These are phyloP conservation scores for Eilema depressum DNA, from an alignment of 2,888 invertebrate genomes.

Conservation along the genomic window DNA sequence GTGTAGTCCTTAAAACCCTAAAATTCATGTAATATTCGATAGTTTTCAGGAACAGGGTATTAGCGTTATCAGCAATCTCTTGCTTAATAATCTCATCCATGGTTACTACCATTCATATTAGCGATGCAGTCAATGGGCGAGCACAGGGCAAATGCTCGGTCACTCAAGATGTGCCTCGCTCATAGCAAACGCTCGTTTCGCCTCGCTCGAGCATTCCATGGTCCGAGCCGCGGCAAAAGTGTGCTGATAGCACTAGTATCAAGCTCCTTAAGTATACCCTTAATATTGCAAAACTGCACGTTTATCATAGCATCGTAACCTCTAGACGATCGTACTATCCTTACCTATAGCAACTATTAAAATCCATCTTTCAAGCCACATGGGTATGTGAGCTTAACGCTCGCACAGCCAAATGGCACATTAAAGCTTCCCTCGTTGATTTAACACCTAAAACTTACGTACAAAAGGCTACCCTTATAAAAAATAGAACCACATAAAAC, in stretches of 20 bases:
- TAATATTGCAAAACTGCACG: conserved; percentile 1
- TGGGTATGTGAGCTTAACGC: conserved; percentile 36
- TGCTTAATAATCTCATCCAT: not conserved
- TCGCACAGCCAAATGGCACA: conserved; percentile 51
- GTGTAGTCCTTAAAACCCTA: not conserved
- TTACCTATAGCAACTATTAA: conserved; percentile 8
- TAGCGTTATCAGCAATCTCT: not conserved
- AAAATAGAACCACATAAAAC: conserved; percentile 63
- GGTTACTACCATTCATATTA: not conserved
- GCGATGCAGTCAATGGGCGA: not conserved
- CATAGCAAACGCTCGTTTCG: not conserved
- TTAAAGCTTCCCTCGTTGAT: conserved; percentile 53
- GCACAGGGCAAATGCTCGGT: not conserved
- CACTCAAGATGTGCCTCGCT: not conserved
- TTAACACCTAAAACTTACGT: conserved; percentile 52
- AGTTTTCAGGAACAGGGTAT: not conserved
- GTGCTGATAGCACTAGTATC: conserved; percentile 2
- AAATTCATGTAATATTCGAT: not conserved
- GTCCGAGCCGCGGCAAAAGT: not conserved
- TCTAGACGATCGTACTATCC: not conserved
- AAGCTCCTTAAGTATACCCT: not conserved
- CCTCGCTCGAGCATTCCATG: not conserved
- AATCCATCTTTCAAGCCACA: conserved; percentile 35
- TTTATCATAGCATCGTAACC: too few relatives aligned
- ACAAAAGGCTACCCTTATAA: conserved; percentile 62